Evolutionary conservation across 2,113 vertebrate genomes (phyloP).

Genomic region (Pimephales promelas): DNA sequence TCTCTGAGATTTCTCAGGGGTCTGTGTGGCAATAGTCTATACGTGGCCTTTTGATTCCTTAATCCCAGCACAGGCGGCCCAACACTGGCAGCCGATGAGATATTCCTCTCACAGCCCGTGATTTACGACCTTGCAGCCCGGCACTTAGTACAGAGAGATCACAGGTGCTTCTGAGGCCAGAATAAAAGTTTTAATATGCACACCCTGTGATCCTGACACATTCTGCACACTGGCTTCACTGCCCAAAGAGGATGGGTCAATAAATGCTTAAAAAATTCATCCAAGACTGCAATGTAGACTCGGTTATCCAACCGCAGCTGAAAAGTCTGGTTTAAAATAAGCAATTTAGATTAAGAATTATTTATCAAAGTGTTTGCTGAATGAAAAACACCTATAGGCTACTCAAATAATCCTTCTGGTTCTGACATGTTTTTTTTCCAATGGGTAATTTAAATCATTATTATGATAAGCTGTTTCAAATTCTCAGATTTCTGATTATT

Average conservation of each 20-base stretch:
- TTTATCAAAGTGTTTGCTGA: neutral
- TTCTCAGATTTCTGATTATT: neutral
- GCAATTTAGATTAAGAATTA: neutral
- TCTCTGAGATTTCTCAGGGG: conserved; percentile 64
- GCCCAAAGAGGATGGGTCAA: conserved; percentile 67
- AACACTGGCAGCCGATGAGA: conserved; percentile 64
- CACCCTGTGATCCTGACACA: conserved; percentile 62
- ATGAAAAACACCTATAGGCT: neutral
- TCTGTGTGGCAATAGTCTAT: conserved; percentile 66
- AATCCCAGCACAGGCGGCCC: conserved; percentile 67
- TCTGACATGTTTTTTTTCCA: neutral
- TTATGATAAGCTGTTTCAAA: neutral
- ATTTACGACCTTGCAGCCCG: conserved; percentile 73
- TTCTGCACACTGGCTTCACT: conserved; percentile 48
- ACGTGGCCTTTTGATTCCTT: conserved; percentile 73
- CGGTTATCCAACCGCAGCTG: neutral
- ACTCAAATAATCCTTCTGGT: neutral
- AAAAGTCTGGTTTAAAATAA: neutral
- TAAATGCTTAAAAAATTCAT: conserved; percentile 73
- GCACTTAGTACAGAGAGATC: conserved; percentile 66
- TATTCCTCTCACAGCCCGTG: conserved; percentile 75
- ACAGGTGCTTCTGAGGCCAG: conserved; percentile 69
- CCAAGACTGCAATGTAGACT: conserved; percentile 7
- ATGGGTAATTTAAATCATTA: neutral
- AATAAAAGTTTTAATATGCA: conserved; percentile 78